phyloP scores from a whole-genome alignment of 30 jellyfish, hydroid and myxozoan species.

The Haliclystus octoradiatus region DNA sequence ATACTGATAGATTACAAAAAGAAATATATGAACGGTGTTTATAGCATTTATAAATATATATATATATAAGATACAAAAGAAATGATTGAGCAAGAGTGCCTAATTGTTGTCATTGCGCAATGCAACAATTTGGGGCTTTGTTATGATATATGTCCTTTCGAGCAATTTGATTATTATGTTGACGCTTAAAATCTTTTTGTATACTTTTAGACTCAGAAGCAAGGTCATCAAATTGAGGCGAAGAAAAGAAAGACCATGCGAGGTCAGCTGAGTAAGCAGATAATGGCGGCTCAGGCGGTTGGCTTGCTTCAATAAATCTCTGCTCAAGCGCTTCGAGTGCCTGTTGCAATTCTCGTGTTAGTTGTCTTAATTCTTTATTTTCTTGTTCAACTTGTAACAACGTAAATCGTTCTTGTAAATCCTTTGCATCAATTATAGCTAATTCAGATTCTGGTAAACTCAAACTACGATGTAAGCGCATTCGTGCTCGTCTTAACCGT shows the following conservation, averaged over 20 bases:
- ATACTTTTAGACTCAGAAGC: neutral
- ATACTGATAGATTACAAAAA: too few relatives aligned
- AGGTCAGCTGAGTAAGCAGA: neutral
- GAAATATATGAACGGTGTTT: too few relatives aligned
- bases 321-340: slow-evolving; percentile 85
- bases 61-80: too few relatives aligned
- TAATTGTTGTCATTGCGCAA: neutral
- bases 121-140: neutral
- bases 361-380: slow-evolving; percentile 65
- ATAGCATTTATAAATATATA: too few relatives aligned
- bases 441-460: slow-evolving; percentile 95
- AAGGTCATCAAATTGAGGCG: neutral
- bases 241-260: neutral
- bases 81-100: too few relatives aligned
- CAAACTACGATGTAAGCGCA: slow-evolving; percentile 68
- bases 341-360: slow-evolving; percentile 65
- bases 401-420: slow-evolving; percentile 81
- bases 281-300: slow-evolving; percentile 13
- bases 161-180: neutral
- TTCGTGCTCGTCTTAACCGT: slow-evolving; percentile 5
- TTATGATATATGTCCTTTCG: neutral
- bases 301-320: slow-evolving; percentile 45
- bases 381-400: slow-evolving; percentile 94
- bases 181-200: neutral
- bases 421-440: slow-evolving; percentile 73